Evolutionary conservation across 2,113 vertebrate genomes (phyloP), one percentile per base, ranked within the genome.

Genomic region (Heliornis fulica): DNA sequence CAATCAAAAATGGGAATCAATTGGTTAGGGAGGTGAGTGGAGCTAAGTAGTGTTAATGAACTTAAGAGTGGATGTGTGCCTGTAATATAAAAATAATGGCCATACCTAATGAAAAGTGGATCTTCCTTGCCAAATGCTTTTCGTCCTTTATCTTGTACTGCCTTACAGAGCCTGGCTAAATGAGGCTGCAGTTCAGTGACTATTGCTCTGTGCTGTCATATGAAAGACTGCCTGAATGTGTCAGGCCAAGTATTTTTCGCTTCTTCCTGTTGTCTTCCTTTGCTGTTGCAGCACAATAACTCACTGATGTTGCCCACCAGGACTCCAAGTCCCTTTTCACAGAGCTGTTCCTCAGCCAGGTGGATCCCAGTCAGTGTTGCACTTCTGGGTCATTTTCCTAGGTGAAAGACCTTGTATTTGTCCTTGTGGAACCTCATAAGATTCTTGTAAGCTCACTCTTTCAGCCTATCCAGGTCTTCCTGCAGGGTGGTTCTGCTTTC

Each of bases 41-140:
- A 85, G 53, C 53, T 93, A 91, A 94, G 69, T 21, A 65, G 57
- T 50, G 31, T 79, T 93, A 95, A 96, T 93, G 77, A 96, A 72
- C 65, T 93, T 83, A 38, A 80, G 72, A 83, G 53, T 56, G 40
- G 31, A 64, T 75, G 25, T 76, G 36, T 91, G 61, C 40, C 77
- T 76, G 48, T 91, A 91, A 94, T 79, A 76, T n/a, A 84, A 59
- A 95, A 94, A 82, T 93, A 95, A 91, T 84, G 61, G 51, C 40
- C 28, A 82, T 38, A 45, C 17, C 17, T 89, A 84, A 84, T 38
- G 45, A 93, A 61, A 87, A 72, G 28, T 43, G 53, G 41, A 46
- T 45, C 26, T 78, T 13, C 61, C 29, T 70, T 87, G 77, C 74
- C 81, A 79, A 82, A 43, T 46, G 5, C 11, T 84, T 78, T 75